These are phyloP conservation scores for Sardinella longiceps DNA, from an alignment of 2,797 vertebrate species.

Conservation along the genomic window DNA sequence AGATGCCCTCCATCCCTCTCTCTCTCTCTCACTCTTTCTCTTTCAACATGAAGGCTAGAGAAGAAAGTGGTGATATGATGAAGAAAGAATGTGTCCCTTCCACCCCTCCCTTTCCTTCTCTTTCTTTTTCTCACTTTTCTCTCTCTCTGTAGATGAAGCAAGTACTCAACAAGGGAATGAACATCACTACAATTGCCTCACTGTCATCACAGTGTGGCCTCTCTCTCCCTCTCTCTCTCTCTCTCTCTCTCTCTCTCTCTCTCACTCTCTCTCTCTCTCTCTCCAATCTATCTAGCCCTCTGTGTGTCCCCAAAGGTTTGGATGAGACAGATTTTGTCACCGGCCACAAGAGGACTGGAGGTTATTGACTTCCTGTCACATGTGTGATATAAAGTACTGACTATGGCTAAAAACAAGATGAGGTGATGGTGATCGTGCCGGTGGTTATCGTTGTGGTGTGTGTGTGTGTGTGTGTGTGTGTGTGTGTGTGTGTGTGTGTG, in stretches of 20 bases:
- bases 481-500: too few species aligned
- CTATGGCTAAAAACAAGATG: conserved; percentile 64
- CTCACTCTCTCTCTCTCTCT: too few species aligned
- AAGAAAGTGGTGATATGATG: too few species aligned
- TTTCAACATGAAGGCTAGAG: too few species aligned
- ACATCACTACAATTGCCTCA: too few species aligned
- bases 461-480: too few species aligned
- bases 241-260: not conserved
- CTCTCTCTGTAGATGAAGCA: not conserved
- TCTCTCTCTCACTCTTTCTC: not conserved
- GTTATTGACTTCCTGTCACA: conserved; percentile 67
- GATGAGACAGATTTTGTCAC: conserved; percentile 60
- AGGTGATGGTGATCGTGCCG: conserved; percentile 40
- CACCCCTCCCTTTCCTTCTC: not conserved
- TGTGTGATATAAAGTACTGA: conserved; percentile 52
- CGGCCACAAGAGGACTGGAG: conserved; percentile 53
- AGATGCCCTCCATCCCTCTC: not conserved
- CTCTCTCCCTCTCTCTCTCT: too few species aligned
- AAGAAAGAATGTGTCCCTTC: too few species aligned
- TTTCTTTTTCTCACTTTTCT: not conserved
- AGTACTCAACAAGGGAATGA: not conserved
- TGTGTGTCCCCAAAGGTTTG: conserved; percentile 33
- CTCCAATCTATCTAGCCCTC: not conserved
- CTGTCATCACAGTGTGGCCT: not conserved
- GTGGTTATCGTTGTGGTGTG: too few species aligned